These are phyloP conservation scores for Cantharis flavilabris DNA, from an alignment of 2,888 invertebrate genomes.

Conservation along the genomic window DNA sequence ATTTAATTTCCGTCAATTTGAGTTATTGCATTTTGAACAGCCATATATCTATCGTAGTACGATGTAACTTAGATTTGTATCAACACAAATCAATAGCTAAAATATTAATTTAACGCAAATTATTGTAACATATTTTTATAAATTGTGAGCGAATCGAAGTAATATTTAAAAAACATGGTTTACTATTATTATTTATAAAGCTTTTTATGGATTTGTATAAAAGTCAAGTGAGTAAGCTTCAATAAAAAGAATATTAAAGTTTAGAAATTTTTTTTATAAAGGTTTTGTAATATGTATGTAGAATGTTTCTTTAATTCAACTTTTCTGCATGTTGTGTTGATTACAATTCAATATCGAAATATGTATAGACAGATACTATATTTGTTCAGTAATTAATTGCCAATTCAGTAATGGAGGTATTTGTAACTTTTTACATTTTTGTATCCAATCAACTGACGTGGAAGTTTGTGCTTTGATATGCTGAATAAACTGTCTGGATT, in stretches of 20 bases:
- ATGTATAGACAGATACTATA: neutral
- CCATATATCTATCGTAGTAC: neutral
- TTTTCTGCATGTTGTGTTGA: neutral
- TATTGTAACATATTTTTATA: neutral
- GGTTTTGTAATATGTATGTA: neutral
- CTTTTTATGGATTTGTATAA: neutral
- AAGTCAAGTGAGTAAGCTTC: neutral
- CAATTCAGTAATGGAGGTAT: neutral
- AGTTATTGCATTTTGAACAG: neutral
- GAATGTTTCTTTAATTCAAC: neutral
- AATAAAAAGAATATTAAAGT: neutral
- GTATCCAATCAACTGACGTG: neutral
- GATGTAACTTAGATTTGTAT: neutral
- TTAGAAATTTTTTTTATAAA: neutral
- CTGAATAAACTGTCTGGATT: slow-evolving; percentile 1
- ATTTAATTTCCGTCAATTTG: neutral
- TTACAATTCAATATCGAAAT: neutral
- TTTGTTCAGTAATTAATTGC: neutral
- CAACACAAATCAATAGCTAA: neutral
- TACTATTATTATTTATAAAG: neutral
- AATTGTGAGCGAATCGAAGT: neutral
- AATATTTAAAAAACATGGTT: neutral
- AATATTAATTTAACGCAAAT: neutral
- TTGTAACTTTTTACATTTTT: neutral
- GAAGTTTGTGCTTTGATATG: slow-evolving; percentile 1